Evolutionary conservation across 2,888 invertebrate species (phyloP), one percentile per base, ranked within the genome.

Genomic region (Marronus borbonicus): DNA sequence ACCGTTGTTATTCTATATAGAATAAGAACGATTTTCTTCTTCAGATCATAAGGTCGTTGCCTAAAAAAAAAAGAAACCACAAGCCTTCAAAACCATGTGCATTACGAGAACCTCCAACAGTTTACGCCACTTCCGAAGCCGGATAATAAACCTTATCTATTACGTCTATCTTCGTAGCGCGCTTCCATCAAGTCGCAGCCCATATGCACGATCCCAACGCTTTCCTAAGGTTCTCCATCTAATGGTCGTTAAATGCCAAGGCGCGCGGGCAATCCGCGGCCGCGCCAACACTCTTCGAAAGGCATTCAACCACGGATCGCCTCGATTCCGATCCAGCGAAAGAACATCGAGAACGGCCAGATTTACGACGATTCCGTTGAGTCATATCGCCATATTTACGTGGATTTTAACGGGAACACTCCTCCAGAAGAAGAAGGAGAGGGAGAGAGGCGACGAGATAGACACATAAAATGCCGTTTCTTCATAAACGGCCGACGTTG

Each of bases 231-330:
- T 83, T 83, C 66, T 20, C 12, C 49, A 24, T 84, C 83, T 84
- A 84, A 83, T 84, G 80, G 81, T 83, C 82, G 83, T 82, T 84
- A 85, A 85, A 85, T 85, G 85, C 85, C 85, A 85, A 85, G 85
- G 85, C 82, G 79, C 82, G 83, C 28, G 10, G 62, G 62, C 31
- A 62, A 62, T 28, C 28, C 28, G 31, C 10, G 5, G n/a, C 62
- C 62, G 62, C 31, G 10, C 28, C 28, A 10, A 10, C 14, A 62
- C 31, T 31, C 28, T 62, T 62, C 28, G 14, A 14, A 28, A 10
- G 12, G 31, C 12, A 28, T 4, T 14, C 14, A 4, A 31, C 28
- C 62, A 31, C 55, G 62, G 28, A 31, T 66, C 44, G n/a, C 39
- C n/a, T 44, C 44, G 65, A 66, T 66, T 28, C 62, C 44, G 65